Percentiles rank a stretch among this genome's conserved stretches.
These are phyloP conservation scores for Lasioglossum oenotherae DNA, from an alignment of 2,888 invertebrate species.

Conservation along the genomic window DNA sequence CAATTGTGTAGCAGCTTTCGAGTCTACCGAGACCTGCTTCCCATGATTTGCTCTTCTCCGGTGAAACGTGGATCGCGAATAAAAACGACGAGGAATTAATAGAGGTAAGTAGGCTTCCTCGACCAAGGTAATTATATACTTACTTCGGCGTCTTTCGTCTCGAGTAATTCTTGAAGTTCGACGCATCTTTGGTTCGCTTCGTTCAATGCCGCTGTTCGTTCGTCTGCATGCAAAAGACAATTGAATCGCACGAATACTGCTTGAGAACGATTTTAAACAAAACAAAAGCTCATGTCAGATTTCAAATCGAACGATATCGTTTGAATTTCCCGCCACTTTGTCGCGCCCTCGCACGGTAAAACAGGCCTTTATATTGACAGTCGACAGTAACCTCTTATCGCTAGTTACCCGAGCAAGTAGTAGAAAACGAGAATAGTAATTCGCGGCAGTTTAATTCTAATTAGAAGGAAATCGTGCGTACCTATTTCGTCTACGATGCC, in stretches of 20 bases:
- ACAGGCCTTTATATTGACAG: conserved; percentile 81
- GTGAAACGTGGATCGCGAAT: not conserved
- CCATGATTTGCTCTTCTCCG: not conserved
- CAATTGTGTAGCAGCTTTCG: not conserved
- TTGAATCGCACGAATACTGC: not conserved
- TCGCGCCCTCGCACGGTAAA: conserved; percentile 72
- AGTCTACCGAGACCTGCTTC: not conserved
- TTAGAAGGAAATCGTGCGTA: conserved; percentile 72
- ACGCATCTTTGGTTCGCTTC: conserved; percentile 80
- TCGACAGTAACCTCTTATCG: conserved; percentile 71
- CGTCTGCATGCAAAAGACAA: conserved; percentile 72
- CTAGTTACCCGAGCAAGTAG: not conserved
- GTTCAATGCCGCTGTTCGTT: conserved; percentile 76
- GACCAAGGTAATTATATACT: conserved; percentile 46
- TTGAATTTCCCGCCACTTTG: conserved; percentile 54
- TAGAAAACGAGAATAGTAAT: not conserved
- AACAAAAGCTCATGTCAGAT: not conserved
- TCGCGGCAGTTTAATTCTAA: conserved; percentile 14
- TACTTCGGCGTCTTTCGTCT: conserved; percentile 82
- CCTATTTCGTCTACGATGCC: conserved; percentile 87
- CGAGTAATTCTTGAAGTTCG: conserved; percentile 80
- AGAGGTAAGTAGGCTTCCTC: not conserved
- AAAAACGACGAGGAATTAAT: not conserved
- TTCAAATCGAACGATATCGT: not conserved
- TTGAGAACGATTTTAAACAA: not conserved